A percentile compares a stretch with the other conserved stretches of the same genome.
These are phyloP conservation scores for Molossus molossus DNA, from an alignment of 2,797 vertebrate genomes.

Conservation along the genomic window DNA sequence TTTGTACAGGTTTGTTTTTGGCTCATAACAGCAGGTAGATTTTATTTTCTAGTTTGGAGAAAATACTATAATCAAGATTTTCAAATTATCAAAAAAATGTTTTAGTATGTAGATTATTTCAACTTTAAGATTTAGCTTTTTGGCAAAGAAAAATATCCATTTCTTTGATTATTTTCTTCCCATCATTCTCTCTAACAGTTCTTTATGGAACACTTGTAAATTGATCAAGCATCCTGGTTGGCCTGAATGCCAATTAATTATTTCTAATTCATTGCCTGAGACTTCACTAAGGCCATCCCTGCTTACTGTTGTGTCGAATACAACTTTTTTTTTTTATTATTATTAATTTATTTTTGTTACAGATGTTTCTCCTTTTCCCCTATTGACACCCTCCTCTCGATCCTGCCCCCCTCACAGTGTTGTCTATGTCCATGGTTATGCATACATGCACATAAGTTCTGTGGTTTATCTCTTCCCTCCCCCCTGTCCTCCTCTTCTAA, in stretches of 20 bases:
- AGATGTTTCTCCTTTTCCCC: too few relatives aligned
- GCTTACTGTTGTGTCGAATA: not conserved
- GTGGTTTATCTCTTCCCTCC: too few relatives aligned
- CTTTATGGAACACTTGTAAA: not conserved
- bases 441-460: too few relatives aligned
- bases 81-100: not conserved
- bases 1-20: not conserved
- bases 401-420: too few relatives aligned
- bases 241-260: slow-evolving; percentile 7
- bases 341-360: too few relatives aligned
- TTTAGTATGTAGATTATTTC: not conserved
- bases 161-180: not conserved
- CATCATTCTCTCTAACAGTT: not conserved
- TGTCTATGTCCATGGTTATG: too few relatives aligned
- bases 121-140: slow-evolving; percentile 9
- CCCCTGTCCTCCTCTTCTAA: too few relatives aligned
- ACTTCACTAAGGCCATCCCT: not conserved
- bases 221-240: not conserved
- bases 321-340: too few relatives aligned
- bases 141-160: not conserved
- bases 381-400: too few relatives aligned
- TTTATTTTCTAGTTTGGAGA: not conserved
- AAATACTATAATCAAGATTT: not conserved
- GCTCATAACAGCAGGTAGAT: not conserved
- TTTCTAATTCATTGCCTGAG: not conserved